Evolutionary conservation across 2,888 invertebrate genomes (phyloP), one percentile per base, ranked within the genome.

Genomic region (Ennomos quercinarius): DNA sequence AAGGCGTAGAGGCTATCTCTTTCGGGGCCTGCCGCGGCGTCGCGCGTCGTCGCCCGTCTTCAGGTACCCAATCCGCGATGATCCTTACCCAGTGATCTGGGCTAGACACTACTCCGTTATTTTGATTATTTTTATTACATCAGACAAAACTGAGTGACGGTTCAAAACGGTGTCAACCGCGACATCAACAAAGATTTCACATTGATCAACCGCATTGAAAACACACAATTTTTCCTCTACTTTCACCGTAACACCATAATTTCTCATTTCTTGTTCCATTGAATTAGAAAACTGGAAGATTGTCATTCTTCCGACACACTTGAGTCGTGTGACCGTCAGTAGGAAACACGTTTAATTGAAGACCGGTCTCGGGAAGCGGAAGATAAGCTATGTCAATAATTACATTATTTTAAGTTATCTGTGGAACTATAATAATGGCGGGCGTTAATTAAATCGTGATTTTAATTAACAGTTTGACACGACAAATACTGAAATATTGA

Each of bases 281-380:
- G 75, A 77, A 74, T 70, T 74, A 73, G 76, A 77, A 78, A 81
- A 77, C 74, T 77, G 62, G 73, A 68, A 68, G 73, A 71, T 45
- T 59, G 47, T 64, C 41, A 52, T 57, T 76, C 81, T 86, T 87
- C 86, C 86, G 83, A 81, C 72, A 54, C 41, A 54, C 27, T 41
- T 59, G 27, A 54, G 55, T 79, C 80, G 86, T 83, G 84, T 68
- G 82, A 85, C 74, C 71, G 68, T 68, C 52, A 63, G 56, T 70
- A 83, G 85, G 87, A 84, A 86, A 79, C 75, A 72, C 65, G 74
- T 78, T 81, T 82, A 76, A 62, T 64, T 58, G 51, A 51, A 6
- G 37, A 53, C 66, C 44, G 42, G 57, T 59, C 61, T 73, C 68
- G 78, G 80, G 77, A 81, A 83, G 77, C 81, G 82, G 83, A 80